Conservation (phyloP, 2,113 vertebrate genomes). For the Tenebrosternarchus preto region DNA sequence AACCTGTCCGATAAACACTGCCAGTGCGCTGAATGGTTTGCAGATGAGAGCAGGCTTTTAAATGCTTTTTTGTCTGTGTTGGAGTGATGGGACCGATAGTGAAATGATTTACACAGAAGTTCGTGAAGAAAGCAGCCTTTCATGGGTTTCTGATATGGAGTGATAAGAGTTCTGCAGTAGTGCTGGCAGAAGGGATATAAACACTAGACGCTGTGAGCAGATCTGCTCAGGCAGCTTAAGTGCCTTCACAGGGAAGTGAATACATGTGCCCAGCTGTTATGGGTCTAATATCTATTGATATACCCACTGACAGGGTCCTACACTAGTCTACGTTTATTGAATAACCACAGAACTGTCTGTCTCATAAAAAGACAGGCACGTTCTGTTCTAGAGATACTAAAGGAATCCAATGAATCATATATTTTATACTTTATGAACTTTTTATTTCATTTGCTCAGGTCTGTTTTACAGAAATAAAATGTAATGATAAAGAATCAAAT, state of each 20-base stretch:
- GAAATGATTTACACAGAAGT: constrained; percentile 49
- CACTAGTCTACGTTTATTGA: not conserved
- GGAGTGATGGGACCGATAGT: constrained; percentile 47
- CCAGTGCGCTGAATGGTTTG: constrained; percentile 45
- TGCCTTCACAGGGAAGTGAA: constrained; percentile 41
- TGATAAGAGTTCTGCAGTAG: constrained; percentile 50
- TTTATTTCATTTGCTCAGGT: not conserved
- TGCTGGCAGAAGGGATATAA: constrained; percentile 41
- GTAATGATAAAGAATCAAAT: constrained; percentile 19
- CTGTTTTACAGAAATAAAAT: not conserved
- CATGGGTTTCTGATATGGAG: constrained; percentile 33
- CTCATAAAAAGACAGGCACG: not conserved
- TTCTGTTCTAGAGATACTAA: not conserved
- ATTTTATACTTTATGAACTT: not conserved
- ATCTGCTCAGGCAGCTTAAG: constrained; percentile 16
- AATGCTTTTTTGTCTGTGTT: constrained; percentile 51
- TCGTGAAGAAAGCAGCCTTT: constrained; percentile 57
- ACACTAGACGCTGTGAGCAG: constrained; percentile 37
- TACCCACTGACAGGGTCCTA: constrained; percentile 3
- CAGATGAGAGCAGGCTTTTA: constrained; percentile 49
- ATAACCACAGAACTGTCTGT: constrained; percentile 1
- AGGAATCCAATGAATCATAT: constrained; percentile 1
- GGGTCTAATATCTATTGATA: constrained; percentile 4
- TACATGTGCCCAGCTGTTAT: constrained; percentile 21
- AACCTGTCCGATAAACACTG: constrained; percentile 52